phyloP scores from a whole-genome alignment of 64 coral and sea anemone species.

The Montipora capricornis region DNA sequence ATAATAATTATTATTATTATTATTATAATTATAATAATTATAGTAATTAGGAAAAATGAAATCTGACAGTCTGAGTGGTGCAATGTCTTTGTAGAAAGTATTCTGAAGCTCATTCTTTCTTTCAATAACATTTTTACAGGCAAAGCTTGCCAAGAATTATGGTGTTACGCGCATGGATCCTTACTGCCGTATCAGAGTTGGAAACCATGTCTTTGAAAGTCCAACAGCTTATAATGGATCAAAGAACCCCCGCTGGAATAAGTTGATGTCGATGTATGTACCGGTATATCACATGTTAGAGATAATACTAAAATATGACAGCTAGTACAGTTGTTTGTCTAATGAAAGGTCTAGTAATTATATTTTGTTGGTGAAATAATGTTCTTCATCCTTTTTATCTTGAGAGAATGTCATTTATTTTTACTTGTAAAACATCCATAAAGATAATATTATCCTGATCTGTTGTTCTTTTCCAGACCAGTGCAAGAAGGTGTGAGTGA shows the following conservation, averaged over 20 bases:
- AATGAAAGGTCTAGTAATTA: no score
- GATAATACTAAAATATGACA: no score
- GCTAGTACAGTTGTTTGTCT: no score
- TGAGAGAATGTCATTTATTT: neutral
- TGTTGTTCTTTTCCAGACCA: slow-evolving; percentile 35
- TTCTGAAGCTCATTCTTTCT: neutral
- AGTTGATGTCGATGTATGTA: slow-evolving; percentile 88
- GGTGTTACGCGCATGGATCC: slow-evolving; percentile 98
- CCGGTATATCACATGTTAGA: no score
- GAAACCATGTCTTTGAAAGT: slow-evolving; percentile 95
- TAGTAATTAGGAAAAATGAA: no score
- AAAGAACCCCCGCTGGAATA: slow-evolving; percentile 96
- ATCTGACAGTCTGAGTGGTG: no score
- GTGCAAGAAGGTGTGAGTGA: slow-evolving; percentile 55
- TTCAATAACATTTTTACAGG: slow-evolving; percentile 42
- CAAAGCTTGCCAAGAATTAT: slow-evolving; percentile 99
- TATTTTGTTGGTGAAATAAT: no score
- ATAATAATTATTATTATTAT: no score
- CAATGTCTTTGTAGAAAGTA: neutral
- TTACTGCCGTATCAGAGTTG: slow-evolving; percentile 90
- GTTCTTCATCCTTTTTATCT: neutral
- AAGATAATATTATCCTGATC: no score
- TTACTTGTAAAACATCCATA: no score
- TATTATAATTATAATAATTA: no score
- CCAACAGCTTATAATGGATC: slow-evolving; percentile 95